These are phyloP conservation scores for Phanerotoma sp. DNA, from an alignment of 2,888 invertebrate species.

Conservation along the genomic window DNA sequence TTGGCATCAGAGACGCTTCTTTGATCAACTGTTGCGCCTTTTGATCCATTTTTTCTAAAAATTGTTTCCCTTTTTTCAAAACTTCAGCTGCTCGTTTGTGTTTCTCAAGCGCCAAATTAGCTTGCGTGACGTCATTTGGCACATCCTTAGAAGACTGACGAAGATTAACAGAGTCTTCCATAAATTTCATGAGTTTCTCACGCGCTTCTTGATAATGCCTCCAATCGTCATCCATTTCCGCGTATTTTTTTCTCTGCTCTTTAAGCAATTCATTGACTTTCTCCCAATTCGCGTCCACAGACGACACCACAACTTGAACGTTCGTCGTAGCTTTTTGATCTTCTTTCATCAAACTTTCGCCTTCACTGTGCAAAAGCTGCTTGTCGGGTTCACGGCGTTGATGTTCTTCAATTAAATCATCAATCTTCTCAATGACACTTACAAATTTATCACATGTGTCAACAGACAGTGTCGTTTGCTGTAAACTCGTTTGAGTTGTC, in stretches of 20 bases:
- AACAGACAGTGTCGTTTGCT: slow-evolving; percentile 61
- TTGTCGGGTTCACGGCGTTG: slow-evolving; percentile 66
- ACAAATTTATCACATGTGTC: slow-evolving; percentile 59
- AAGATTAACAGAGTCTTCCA: slow-evolving; percentile 69
- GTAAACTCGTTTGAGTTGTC: slow-evolving; percentile 62
- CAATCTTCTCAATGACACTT: slow-evolving; percentile 60
- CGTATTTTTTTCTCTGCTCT: slow-evolving; percentile 74
- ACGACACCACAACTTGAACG: slow-evolving; percentile 76
- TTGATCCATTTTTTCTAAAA: slow-evolving; percentile 76
- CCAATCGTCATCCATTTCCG: slow-evolving; percentile 71
- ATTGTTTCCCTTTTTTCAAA: slow-evolving; percentile 72
- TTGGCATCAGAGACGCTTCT: slow-evolving; percentile 69
- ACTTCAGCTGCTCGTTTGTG: slow-evolving; percentile 75
- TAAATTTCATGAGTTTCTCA: slow-evolving; percentile 69
- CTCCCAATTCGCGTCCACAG: slow-evolving; percentile 80
- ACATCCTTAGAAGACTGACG: slow-evolving; percentile 66
- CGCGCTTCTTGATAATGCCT: slow-evolving; percentile 75
- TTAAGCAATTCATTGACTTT: slow-evolving; percentile 73
- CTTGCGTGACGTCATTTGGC: slow-evolving; percentile 73
- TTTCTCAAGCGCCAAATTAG: slow-evolving; percentile 71
- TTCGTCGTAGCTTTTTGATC: slow-evolving; percentile 78
- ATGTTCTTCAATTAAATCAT: slow-evolving; percentile 59
- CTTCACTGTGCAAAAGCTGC: slow-evolving; percentile 76
- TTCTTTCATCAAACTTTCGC: slow-evolving; percentile 76
- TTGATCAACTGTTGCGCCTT: slow-evolving; percentile 72